Conservation (phyloP, 2,113 vertebrate genomes). For the Odocoileus hemionus region DNA sequence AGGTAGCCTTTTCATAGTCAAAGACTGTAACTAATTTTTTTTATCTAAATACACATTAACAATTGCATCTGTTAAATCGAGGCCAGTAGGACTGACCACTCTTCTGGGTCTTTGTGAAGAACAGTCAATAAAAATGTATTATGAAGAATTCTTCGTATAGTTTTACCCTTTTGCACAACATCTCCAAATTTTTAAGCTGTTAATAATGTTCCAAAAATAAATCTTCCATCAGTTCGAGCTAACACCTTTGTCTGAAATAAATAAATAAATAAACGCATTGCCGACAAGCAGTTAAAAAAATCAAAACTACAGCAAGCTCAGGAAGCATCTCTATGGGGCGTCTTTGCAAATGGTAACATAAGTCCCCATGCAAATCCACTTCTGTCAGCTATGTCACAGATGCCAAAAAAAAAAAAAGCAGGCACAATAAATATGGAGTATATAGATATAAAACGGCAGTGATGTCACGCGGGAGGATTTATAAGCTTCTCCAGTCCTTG, state of each 20-base stretch:
- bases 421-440: conserved; percentile 17
- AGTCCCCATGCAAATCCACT: conserved; percentile 73
- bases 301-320: conserved; percentile 42
- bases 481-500: conserved; percentile 44
- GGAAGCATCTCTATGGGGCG: conserved; percentile 57
- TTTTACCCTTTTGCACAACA: conserved; percentile 58
- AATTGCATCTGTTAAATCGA: background rate
- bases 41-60: background rate
- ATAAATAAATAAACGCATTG: background rate
- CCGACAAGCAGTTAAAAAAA: conserved; percentile 73
- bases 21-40: background rate
- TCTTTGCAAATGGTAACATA: conserved; percentile 59
- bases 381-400: conserved; percentile 68
- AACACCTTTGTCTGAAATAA: conserved; percentile 69
- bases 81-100: background rate
- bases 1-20: background rate
- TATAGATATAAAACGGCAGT: conserved; percentile 41
- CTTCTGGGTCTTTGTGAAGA: background rate
- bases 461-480: conserved; percentile 43
- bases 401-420: conserved; percentile 46
- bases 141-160: conserved; percentile 38
- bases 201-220: conserved; percentile 75
- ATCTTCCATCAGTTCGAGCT: conserved; percentile 72
- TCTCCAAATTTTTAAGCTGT: conserved; percentile 71
- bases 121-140: background rate